Base-by-base conservation (phyloP, 2,888 invertebrate genomes). In the Poecilobothrus nobilitatus region DNA sequence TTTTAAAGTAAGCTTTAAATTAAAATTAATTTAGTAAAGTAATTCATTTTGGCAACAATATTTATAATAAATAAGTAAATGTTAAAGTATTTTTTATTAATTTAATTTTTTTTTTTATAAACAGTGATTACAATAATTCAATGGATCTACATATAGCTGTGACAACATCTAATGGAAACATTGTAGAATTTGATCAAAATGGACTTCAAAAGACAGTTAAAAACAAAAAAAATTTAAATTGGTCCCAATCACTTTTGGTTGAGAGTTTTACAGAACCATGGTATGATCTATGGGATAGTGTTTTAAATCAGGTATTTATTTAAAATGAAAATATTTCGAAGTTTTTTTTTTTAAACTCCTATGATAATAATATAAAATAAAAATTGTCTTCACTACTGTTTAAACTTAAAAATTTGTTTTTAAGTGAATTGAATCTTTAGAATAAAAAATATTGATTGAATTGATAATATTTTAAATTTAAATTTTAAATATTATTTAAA, bases 91-190 rank as follows among this genome's bases (percentile, higher is more conserved):
- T n/a, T n/a, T 27, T 5, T 4, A 27, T 27, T 27, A 27, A 27
- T 27, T 2, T 27, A 27, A 27, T 27, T 27, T 5, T 27, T 27
- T 27, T 5, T 27, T 27, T 27, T 5, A 27, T 27, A 4, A 27
- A 8, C 83, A 93, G 92, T 81, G 89, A 92, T 81, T 94, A 93
- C 81, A 87, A 87, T 78, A 89, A 91, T 79, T 87, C 89, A 66
- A 89, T 90, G 79, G 92, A 95, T 83, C 86, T 96, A 72, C 95
- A 96, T 82, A 94, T 95, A 80, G 95, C 94, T 69, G 87, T 95
- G 72, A 94, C 94, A 68, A 90, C 92, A 77, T 93, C 94, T 10
- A 84, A 84, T 71, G 91, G 93, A 61, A 85, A 84, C 76, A 90
- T 95, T 67, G 89, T 91, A 71, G 95, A 95, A 83, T 95, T 91